Percentiles rank a stretch among this genome's conserved stretches.
Evolutionary conservation across 1,140 invertebrate genomes (phyloP).

Genomic region (Eriocheir sinensis): DNA sequence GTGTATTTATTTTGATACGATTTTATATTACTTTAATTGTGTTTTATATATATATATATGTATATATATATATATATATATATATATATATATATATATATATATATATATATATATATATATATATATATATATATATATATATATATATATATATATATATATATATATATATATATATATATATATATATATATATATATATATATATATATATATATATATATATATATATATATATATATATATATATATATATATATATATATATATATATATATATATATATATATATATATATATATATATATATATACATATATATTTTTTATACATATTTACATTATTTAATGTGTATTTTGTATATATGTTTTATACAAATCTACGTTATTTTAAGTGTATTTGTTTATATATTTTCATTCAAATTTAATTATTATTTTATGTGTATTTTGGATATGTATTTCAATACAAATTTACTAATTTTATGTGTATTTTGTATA

Average conservation of each 20-base stretch:
- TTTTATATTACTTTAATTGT: too few relatives aligned
- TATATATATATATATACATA: conserved; percentile 11
- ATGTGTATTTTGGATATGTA: too few relatives aligned
- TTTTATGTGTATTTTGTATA: too few relatives aligned
- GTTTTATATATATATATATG: neutral
- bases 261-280: conserved; percentile 28
- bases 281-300: conserved; percentile 28
- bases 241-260: conserved; percentile 28
- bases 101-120: conserved; percentile 10
- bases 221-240: conserved; percentile 21
- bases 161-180: conserved; percentile 21
- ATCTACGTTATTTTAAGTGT: too few relatives aligned
- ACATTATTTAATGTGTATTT: too few relatives aligned
- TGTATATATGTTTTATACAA: too few relatives aligned
- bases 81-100: conserved; percentile 21
- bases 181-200: conserved; percentile 13
- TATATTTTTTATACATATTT: too few relatives aligned
- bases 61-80: conserved; percentile 21
- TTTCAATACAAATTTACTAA: too few relatives aligned
- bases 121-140: conserved; percentile 28
- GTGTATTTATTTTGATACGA: too few relatives aligned
- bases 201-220: conserved; percentile 2
- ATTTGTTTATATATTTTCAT: too few relatives aligned
- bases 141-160: conserved; percentile 28
- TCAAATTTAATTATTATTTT: too few relatives aligned